Base-by-base conservation (phyloP, 92 coral and sea anemone genomes). In the Phenganax marumi region DNA sequence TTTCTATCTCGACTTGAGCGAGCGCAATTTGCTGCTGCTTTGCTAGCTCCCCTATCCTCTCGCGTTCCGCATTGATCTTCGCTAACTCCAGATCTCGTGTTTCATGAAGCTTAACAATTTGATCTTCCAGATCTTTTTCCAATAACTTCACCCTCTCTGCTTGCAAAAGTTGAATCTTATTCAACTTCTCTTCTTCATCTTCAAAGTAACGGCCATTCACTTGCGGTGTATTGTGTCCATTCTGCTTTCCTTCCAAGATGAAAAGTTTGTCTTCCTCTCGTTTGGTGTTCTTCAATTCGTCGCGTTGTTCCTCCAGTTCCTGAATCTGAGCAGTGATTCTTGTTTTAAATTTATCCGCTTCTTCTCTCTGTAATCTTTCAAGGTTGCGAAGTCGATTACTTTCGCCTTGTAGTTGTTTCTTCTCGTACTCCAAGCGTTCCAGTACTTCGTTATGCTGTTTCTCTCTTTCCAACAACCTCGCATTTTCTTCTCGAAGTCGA, bases 81-180 rank as follows among this genome's bases (percentile, higher is more conserved):
- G 71, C 83, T 73, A 85, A 90, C 87, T 96, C 97, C 7, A 87
- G 86, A 56, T 92, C 92, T 60, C 99, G 80, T 13, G 93, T 97
- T 39, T 92, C 99, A 61, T 92, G 93, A 75, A 96, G 50, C 92
- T 92, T 96, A 12, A 86, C 87, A 54, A 96, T 96, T 73, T 96
- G 99, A 11, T 97, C 97, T 74, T 91, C 93, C 2, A 96, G 90
- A 81, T 96, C 99, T 49, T 92, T 92, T 64, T 96, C 99, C 13
- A 96, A 72, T 58, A 92, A 94, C 14, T 86, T 82, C 26, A 96
- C 90, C 10, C 93, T 94, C 80, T 91, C 99, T 50, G 87, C 92
- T 64, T 96, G 99, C 24, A 93, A 79, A 48, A 89, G 88, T 77
- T 96, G 90, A 89, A 96, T 93, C 63, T 91, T 91, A 39, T 96